Conservation (phyloP, 2,113 vertebrate species). For the Caloenas nicobarica region DNA sequence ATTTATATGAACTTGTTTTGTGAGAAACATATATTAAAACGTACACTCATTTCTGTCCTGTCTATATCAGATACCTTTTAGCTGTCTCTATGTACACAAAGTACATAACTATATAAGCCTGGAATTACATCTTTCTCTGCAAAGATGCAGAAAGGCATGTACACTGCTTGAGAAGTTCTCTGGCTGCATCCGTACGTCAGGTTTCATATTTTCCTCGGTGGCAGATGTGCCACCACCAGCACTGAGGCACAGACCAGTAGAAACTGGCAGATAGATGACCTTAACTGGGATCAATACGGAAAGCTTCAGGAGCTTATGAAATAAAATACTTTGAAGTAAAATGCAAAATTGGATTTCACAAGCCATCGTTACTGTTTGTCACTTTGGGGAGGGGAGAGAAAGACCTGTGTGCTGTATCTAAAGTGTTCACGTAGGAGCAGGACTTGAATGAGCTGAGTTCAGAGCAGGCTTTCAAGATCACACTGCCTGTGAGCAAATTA, state of each 20-base stretch:
- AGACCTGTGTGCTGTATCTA: neutral
- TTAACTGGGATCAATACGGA: neutral
- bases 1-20: neutral
- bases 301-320: conserved; percentile 29
- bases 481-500: neutral
- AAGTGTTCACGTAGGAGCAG: neutral
- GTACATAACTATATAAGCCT: neutral
- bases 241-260: neutral
- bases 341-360: conserved; percentile 19
- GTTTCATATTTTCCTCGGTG: neutral
- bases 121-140: neutral
- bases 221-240: neutral
- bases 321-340: conserved; percentile 45
- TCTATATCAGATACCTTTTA: neutral
- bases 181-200: neutral
- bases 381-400: neutral
- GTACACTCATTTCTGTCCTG: neutral
- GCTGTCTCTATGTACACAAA: neutral
- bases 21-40: neutral
- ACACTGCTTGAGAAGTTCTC: neutral
- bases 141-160: neutral
- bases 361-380: conserved; percentile 4
- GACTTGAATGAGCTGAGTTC: neutral
- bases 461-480: neutral
- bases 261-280: neutral